These are phyloP conservation scores for Lepidochrysops patricia DNA, from an alignment of 2,888 invertebrate species.

Conservation along the genomic window DNA sequence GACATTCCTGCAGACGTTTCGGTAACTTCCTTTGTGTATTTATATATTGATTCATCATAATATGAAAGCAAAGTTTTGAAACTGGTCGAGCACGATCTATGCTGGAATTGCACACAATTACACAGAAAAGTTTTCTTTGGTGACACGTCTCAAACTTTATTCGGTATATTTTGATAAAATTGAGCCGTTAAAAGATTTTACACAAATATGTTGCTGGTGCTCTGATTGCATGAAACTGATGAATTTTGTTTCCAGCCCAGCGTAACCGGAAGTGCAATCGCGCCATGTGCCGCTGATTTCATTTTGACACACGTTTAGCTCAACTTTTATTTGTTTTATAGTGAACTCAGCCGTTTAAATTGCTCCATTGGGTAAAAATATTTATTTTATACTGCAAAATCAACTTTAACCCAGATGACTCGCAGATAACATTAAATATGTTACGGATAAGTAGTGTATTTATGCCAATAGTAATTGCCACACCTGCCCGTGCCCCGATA, in stretches of 20 bases:
- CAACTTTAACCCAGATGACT: too few relatives aligned
- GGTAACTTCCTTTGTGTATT: too few relatives aligned
- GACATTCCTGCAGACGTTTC: too few relatives aligned
- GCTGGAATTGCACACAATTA: too few relatives aligned
- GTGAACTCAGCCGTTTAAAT: neutral
- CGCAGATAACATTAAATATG: too few relatives aligned
- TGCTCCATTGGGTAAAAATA: neutral
- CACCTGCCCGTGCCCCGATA: too few relatives aligned
- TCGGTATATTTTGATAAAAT: neutral
- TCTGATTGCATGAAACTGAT: neutral
- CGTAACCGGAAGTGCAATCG: neutral
- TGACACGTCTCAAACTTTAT: neutral
- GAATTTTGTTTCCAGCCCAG: neutral
- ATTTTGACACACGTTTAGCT: conserved; percentile 2
- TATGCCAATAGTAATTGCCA: too few relatives aligned
- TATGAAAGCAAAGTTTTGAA: too few relatives aligned
- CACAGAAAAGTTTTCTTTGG: too few relatives aligned
- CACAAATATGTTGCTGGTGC: neutral
- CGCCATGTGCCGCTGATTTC: conserved; percentile 5
- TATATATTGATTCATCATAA: too few relatives aligned
- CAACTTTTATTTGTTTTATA: neutral
- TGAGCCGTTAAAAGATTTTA: neutral
- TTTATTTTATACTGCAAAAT: neutral
- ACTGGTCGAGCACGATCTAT: too few relatives aligned
- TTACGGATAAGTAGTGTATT: too few relatives aligned